These are phyloP conservation scores for Caenorhabditis imperialis DNA, from an alignment of 2,888 invertebrate species.

Conservation along the genomic window DNA sequence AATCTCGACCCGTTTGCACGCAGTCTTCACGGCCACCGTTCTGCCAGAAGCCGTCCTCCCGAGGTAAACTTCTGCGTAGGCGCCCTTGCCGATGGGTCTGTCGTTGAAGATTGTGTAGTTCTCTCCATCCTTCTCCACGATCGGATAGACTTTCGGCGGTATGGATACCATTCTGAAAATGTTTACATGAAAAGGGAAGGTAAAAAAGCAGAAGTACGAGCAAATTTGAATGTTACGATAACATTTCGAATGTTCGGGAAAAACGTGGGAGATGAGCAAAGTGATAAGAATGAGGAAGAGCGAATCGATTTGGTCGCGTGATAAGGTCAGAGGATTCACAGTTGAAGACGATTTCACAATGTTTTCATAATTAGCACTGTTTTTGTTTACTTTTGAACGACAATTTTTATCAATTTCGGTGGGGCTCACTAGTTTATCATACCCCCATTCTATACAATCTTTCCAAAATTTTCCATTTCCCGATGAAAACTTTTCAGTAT, in stretches of 20 bases:
- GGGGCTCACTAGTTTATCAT: too few relatives aligned
- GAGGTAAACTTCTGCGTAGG: conserved; percentile 38
- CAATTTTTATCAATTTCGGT: too few relatives aligned
- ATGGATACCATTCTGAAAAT: conserved; percentile 31
- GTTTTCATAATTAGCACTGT: too few relatives aligned
- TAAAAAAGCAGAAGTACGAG: background rate
- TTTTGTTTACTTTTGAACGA: too few relatives aligned
- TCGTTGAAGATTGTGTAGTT: conserved; percentile 27
- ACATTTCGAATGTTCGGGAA: background rate
- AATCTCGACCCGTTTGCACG: conserved; percentile 26
- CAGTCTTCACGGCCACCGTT: conserved; percentile 46
- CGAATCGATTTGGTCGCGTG: background rate
- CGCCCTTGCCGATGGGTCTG: conserved; percentile 34
- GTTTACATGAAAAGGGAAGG: background rate
- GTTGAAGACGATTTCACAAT: too few relatives aligned
- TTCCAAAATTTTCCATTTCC: too few relatives aligned
- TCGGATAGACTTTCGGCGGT: conserved; percentile 14
- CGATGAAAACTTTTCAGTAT: too few relatives aligned
- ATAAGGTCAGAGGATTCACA: background rate
- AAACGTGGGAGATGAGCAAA: conserved; percentile 16
- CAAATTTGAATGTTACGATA: conserved; percentile 7
- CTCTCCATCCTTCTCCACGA: conserved; percentile 13
- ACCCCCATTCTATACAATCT: too few relatives aligned
- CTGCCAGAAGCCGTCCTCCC: conserved; percentile 45
- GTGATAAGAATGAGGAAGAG: background rate